These are phyloP conservation scores for Cotesia vestalis DNA, from an alignment of 1,140 invertebrate species.

Conservation along the genomic window DNA sequence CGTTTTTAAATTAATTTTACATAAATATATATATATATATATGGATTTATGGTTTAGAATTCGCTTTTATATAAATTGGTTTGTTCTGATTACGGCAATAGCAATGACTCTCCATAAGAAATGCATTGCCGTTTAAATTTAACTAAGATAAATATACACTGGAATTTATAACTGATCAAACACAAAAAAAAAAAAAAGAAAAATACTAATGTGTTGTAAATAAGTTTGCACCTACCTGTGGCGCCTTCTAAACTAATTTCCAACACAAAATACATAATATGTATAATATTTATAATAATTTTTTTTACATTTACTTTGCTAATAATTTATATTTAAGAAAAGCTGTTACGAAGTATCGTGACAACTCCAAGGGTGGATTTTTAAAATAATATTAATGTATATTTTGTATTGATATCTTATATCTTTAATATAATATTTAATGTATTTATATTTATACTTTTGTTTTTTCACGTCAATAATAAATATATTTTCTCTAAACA, in stretches of 20 bases:
- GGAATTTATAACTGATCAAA: conserved; percentile 35
- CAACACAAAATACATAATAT: conserved; percentile 30
- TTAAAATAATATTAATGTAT: conserved; percentile 42
- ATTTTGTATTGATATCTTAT: conserved; percentile 2
- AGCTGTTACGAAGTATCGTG: conserved; percentile 31
- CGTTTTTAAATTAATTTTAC: neutral
- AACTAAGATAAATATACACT: conserved; percentile 25
- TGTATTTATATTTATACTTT: conserved; percentile 1
- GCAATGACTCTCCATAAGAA: conserved; percentile 62
- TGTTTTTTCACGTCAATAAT: neutral
- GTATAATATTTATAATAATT: conserved; percentile 17
- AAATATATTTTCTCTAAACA: conserved; percentile 21
- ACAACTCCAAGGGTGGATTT: conserved; percentile 61
- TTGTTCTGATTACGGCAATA: conserved; percentile 44
- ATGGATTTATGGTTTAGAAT: conserved; percentile 3
- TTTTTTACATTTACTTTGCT: conserved; percentile 10
- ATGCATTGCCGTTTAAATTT: conserved; percentile 58
- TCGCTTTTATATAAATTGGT: no score
- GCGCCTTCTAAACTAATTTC: conserved; percentile 42
- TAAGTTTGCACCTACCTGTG: conserved; percentile 58
- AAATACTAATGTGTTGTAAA: conserved; percentile 51
- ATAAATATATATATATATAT: neutral
- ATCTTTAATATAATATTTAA: conserved; percentile 6
- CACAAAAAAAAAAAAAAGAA: no score
- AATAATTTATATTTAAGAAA: conserved; percentile 8